These are phyloP conservation scores for Phyllostomus discolor DNA, from an alignment of 2,113 vertebrate species.

Conservation along the genomic window DNA sequence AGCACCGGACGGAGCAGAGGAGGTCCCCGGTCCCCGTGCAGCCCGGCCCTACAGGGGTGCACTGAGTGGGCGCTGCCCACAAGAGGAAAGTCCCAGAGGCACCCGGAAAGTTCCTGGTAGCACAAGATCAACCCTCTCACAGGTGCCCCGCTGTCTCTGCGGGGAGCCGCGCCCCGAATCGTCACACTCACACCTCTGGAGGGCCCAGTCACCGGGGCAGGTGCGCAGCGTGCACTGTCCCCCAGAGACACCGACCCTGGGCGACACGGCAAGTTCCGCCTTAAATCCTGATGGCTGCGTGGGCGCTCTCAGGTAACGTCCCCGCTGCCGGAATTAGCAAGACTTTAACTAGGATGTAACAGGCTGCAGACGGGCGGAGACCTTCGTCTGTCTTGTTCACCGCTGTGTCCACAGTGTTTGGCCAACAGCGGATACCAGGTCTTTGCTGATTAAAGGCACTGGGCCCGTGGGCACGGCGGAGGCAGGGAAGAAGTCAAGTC, in stretches of 20 bases:
- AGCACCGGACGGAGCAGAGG: neutral
- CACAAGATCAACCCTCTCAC: neutral
- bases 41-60: neutral
- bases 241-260: neutral
- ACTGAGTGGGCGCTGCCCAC: neutral
- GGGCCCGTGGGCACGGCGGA: neutral
- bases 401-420: neutral
- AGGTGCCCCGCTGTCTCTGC: neutral
- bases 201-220: neutral
- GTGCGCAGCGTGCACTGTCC: neutral
- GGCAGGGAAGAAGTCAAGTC: neutral
- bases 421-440: neutral
- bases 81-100: neutral
- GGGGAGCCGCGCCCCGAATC: accelerated
- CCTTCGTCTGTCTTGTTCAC: neutral
- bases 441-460: neutral
- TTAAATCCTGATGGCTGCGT: neutral
- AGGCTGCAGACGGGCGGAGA: neutral
- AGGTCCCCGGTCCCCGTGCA: neutral
- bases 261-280: neutral
- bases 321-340: neutral
- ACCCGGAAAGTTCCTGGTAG: neutral
- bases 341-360: neutral
- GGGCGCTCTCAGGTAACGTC: neutral
- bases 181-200: neutral